Evolutionary conservation across 92 coral and sea anemone species (phyloP).

Genomic region (Epizoanthus illoricatus): DNA sequence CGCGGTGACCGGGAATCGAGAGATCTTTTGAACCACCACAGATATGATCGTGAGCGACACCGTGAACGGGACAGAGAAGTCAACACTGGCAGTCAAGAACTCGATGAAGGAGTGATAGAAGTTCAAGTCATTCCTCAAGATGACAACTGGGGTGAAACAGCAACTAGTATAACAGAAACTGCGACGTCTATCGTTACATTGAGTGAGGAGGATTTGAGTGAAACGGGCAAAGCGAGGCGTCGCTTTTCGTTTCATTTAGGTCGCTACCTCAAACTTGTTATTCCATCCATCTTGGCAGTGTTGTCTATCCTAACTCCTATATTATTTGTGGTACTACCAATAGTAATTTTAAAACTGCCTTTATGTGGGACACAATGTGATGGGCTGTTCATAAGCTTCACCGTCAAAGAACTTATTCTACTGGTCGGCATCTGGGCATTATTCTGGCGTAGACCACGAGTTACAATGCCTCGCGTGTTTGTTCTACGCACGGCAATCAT

Average conservation of each 20-base stretch:
- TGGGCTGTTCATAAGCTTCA: constrained; percentile 88
- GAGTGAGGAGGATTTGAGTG: constrained; percentile 92
- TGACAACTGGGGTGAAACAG: constrained; percentile 99
- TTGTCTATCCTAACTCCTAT: constrained; percentile 83
- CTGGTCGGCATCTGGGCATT: constrained; percentile 95
- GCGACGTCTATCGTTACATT: constrained; percentile 96
- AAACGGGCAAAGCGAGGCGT: constrained; percentile 73
- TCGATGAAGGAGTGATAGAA: constrained; percentile 98
- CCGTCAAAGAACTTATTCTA: constrained; percentile 85
- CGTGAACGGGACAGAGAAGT: constrained; percentile 56
- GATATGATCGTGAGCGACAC: constrained; percentile 68
- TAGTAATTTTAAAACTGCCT: constrained; percentile 73
- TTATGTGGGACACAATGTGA: constrained; percentile 83
- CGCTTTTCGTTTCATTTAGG: constrained; percentile 69
- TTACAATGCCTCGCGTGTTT: constrained; percentile 86
- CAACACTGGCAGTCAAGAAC: constrained; percentile 78
- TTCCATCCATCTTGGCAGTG: constrained; percentile 71
- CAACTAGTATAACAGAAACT: constrained; percentile 96
- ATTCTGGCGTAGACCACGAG: constrained; percentile 93
- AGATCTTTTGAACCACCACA: constrained; percentile 43
- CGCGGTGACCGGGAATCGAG: constrained; percentile 60
- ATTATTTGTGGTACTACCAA: constrained; percentile 85
- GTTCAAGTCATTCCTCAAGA: constrained; percentile 99
- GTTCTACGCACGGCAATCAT: constrained; percentile 83
- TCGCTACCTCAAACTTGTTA: constrained; percentile 76